These are phyloP conservation scores for Zosterops borbonicus DNA, from an alignment of 2,113 vertebrate genomes.

Conservation along the genomic window DNA sequence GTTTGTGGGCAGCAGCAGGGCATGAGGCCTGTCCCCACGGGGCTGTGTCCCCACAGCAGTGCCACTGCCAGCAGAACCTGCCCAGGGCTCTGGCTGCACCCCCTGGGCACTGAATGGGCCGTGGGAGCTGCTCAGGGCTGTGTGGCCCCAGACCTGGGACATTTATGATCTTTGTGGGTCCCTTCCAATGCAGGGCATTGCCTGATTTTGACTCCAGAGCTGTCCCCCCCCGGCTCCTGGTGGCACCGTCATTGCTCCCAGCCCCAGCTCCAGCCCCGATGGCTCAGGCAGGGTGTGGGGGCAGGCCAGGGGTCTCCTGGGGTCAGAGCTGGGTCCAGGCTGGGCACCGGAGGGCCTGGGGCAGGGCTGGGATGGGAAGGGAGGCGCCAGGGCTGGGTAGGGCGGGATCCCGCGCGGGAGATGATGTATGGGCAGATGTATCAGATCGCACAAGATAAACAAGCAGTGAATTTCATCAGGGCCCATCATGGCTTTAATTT, in stretches of 20 bases:
- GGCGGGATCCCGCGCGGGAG: conserved; percentile 55
- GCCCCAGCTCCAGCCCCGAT: accelerated
- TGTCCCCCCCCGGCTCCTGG: accelerated
- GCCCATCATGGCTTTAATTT: conserved; percentile 96
- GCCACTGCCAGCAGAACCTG: neutral
- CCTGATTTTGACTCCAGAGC: neutral
- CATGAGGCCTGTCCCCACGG: accelerated
- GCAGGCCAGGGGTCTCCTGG: accelerated
- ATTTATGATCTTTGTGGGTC: accelerated
- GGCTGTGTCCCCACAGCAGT: neutral
- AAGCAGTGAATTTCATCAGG: conserved; percentile 96
- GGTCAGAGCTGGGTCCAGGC: neutral
- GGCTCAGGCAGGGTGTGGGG: accelerated
- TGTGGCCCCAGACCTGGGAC: neutral
- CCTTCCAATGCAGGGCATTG: neutral
- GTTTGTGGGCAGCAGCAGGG: neutral
- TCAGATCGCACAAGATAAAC: conserved; percentile 96
- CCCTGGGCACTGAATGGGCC: accelerated
- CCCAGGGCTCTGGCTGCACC: neutral
- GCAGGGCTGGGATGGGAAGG: conserved; percentile 16
- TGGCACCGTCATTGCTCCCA: accelerated
- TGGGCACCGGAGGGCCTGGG: neutral
- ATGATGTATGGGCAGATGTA: conserved; percentile 90
- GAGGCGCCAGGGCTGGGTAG: neutral
- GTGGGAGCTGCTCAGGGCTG: neutral